These are phyloP conservation scores for Phoebastria nigripes DNA, from an alignment of 2,797 vertebrate species.

Conservation along the genomic window DNA sequence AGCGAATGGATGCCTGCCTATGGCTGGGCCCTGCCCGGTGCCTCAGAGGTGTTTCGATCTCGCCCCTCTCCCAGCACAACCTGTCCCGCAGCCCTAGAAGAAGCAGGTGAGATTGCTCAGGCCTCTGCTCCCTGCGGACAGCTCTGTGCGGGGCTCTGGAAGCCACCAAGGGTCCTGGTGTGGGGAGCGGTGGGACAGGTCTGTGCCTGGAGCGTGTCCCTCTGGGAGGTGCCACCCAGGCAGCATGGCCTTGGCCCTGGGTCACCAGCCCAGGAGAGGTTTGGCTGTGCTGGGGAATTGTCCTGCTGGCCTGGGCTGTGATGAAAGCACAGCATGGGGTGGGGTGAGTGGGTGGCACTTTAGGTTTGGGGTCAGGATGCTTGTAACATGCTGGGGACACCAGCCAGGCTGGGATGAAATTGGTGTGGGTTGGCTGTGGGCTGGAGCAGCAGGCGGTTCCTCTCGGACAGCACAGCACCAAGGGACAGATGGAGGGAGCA, in stretches of 20 bases:
- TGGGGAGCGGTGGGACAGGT: fast-evolving
- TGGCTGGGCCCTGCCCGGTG: neutral
- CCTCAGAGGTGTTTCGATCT: neutral
- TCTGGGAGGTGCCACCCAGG: neutral
- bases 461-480: neutral
- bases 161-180: neutral
- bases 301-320: neutral
- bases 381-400: neutral
- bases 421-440: neutral
- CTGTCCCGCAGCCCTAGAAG: neutral
- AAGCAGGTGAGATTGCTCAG: neutral
- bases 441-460: neutral
- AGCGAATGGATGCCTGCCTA: neutral
- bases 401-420: neutral
- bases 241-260: neutral
- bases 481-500: fast-evolving
- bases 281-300: neutral
- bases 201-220: fast-evolving
- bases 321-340: fast-evolving
- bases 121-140: neutral
- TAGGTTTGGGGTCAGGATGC: neutral
- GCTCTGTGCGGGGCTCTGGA: neutral
- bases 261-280: neutral
- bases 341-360: neutral
- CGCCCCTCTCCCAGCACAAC: neutral